Evolutionary conservation across 2,113 vertebrate species (phyloP).

Genomic region (Macquaria ambigua): DNA sequence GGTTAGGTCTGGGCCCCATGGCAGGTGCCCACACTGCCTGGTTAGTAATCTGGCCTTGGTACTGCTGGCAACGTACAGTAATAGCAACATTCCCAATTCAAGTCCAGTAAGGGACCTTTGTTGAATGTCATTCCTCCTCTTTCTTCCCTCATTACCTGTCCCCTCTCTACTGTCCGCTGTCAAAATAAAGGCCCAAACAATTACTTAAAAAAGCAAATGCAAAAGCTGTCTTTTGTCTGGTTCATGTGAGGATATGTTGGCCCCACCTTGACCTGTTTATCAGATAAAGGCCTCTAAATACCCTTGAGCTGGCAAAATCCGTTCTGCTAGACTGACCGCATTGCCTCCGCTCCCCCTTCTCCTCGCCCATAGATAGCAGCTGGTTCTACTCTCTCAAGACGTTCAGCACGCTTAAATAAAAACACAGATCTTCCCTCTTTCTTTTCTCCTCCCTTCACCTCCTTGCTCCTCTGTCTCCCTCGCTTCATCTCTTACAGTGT

Average conservation of each 20-base stretch:
- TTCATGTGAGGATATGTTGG: constrained; percentile 64
- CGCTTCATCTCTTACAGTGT: constrained; percentile 67
- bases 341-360: constrained; percentile 32
- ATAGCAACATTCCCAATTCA: neutral
- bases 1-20: neutral
- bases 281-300: constrained; percentile 41
- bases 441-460: constrained; percentile 54
- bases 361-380: constrained; percentile 74
- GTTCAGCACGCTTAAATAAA: constrained; percentile 74
- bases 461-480: constrained; percentile 57
- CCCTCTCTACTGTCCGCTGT: neutral
- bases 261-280: constrained; percentile 65
- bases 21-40: neutral
- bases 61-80: neutral
- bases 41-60: neutral
- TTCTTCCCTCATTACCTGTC: constrained; percentile 1
- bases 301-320: constrained; percentile 47
- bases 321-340: constrained; percentile 38
- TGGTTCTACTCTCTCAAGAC: constrained; percentile 80
- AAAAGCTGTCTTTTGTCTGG: constrained; percentile 22
- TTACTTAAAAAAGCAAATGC: neutral
- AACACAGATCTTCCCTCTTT: constrained; percentile 71
- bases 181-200: neutral
- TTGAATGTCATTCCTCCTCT: neutral
- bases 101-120: neutral